phyloP scores from a whole-genome alignment of 2,113 vertebrate genomes.

The Paratilapia polleni region DNA sequence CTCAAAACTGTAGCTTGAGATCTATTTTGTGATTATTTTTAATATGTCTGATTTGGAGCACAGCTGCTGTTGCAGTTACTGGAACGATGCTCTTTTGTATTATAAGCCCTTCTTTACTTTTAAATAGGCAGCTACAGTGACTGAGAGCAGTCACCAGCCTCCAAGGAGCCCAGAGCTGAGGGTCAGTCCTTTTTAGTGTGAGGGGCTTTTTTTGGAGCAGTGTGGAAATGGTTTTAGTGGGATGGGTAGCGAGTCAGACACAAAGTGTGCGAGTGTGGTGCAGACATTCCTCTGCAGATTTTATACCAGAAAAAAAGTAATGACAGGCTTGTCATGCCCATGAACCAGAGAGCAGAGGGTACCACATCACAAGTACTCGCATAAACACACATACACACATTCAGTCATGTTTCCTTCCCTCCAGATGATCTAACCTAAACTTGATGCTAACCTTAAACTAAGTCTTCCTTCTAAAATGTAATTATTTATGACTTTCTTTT shows the following conservation, averaged over 20 bases:
- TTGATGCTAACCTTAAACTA: not conserved
- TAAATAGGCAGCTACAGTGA: not conserved
- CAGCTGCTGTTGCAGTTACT: not conserved
- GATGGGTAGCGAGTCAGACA: not conserved
- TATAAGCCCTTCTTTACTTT: not conserved
- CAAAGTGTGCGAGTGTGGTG: constrained; percentile 30
- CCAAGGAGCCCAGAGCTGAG: not conserved
- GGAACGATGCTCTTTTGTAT: not conserved
- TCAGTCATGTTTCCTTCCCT: not conserved
- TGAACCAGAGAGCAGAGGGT: not conserved
- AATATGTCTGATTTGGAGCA: not conserved
- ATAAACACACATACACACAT: not conserved
- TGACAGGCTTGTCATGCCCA: constrained; percentile 34
- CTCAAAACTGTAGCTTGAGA: not conserved
- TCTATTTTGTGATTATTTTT: not conserved
- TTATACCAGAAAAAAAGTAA: constrained; percentile 40
- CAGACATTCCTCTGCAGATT: constrained; percentile 49
- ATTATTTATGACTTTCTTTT: not conserved
- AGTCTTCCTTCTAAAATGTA: not conserved
- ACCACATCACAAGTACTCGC: constrained; percentile 1
- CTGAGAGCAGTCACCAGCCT: not conserved
- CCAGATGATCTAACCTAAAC: not conserved
- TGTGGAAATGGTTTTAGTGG: not conserved
- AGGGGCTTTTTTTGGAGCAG: not conserved
- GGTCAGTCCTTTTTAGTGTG: constrained; percentile 1